Evolutionary conservation across 2,797 vertebrate species (phyloP).

Genomic region (Parauchenoglanis punctatus): DNA sequence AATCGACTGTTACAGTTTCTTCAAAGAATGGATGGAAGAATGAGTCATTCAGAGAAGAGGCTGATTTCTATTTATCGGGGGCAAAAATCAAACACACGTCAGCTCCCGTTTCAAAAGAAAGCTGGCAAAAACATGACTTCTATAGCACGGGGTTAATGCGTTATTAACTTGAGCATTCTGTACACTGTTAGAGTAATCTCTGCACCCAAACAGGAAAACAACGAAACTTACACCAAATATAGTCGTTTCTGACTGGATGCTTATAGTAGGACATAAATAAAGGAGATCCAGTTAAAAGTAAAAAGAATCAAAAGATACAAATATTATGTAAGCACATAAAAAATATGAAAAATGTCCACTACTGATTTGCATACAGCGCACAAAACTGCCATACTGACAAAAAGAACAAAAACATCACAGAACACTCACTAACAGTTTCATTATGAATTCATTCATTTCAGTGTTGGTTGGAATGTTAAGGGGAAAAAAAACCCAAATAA

Average conservation of each 20-base stretch:
- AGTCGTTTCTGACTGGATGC: not conserved
- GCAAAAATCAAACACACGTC: not conserved
- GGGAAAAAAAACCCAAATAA: too few species aligned
- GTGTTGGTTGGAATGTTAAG: too few species aligned
- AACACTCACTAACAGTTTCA: not conserved
- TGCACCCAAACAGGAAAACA: not conserved
- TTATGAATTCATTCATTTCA: too few species aligned
- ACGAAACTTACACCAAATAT: not conserved
- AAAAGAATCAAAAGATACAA: too few species aligned
- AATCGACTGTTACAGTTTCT: constrained; percentile 10
- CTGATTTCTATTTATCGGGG: not conserved
- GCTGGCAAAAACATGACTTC: not conserved
- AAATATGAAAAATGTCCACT: not conserved
- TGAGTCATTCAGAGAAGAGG: constrained; percentile 18
- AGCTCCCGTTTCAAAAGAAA: not conserved
- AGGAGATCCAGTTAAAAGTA: not conserved
- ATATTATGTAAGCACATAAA: too few species aligned
- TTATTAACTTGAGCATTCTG: not conserved
- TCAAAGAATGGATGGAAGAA: constrained; percentile 6
- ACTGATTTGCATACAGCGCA: not conserved
- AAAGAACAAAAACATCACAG: too few species aligned
- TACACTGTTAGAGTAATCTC: not conserved
- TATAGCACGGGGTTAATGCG: not conserved
- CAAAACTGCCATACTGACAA: too few species aligned
- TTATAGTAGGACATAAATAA: not conserved